phyloP scores from a whole-genome alignment of 2,113 vertebrate species.

The Paratilapia polleni region DNA sequence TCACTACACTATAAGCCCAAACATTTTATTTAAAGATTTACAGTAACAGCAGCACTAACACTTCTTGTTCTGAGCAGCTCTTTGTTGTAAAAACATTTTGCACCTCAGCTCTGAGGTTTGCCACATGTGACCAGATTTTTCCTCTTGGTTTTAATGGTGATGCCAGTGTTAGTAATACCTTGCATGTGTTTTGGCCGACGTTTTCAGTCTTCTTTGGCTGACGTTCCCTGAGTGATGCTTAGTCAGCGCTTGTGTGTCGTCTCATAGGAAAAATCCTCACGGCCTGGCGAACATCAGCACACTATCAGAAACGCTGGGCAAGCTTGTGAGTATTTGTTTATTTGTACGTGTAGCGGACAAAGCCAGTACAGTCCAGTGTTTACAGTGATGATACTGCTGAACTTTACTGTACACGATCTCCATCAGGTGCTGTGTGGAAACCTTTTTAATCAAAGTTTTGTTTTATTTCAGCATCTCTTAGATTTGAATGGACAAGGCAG shows the following conservation, averaged over 20 bases:
- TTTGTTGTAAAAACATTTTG: background rate
- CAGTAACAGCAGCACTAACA: too few relatives aligned
- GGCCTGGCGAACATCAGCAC: slow-evolving; percentile 34
- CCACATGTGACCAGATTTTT: background rate
- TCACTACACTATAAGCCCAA: too few relatives aligned
- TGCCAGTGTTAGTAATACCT: background rate
- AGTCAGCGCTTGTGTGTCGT: background rate
- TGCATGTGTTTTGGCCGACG: background rate
- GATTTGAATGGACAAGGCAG: slow-evolving; percentile 79
- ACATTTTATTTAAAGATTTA: too few relatives aligned
- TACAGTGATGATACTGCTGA: background rate
- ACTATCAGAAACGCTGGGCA: slow-evolving; percentile 66
- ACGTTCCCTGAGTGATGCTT: background rate
- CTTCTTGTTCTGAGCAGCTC: too few relatives aligned
- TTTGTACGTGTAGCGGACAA: background rate
- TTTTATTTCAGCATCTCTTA: slow-evolving; percentile 60
- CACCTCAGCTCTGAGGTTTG: background rate
- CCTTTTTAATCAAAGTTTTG: background rate
- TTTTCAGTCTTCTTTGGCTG: accelerated
- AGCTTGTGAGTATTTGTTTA: slow-evolving; percentile 65
- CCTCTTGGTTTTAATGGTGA: background rate
- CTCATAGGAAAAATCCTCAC: background rate
- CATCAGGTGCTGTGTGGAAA: background rate
- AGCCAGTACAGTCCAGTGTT: background rate
- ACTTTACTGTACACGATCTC: background rate